Base-by-base conservation (phyloP, 2,113 vertebrate species). In the Aplodontia rufa region DNA sequence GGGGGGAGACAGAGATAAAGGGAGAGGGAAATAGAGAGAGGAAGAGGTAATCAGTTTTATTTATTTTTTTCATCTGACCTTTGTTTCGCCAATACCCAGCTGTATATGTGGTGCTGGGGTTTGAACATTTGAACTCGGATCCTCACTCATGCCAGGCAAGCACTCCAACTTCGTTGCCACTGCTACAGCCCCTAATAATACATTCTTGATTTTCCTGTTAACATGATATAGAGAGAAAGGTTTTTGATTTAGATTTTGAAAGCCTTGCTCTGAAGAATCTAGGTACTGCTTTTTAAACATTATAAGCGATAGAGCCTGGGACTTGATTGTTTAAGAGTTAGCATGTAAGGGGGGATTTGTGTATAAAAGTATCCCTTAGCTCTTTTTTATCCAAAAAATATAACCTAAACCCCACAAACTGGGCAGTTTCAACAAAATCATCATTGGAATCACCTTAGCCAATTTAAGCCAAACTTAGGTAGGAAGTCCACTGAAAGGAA, bases 251-350 rank as follows among this genome's bases (percentile, higher is more conserved):
- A 10, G 74, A 1, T 82, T 91, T 93, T 78, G 11, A 30, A 86
- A 49, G 49, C 80, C 32, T 82, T 76, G 35, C 8, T 58, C 30
- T 79, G 28, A 11, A 16, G 6, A 97, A 82, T 19, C 35, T 49
- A 53, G 8, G 0, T 22, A 72, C 24, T 8, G 0, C 49, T 96
- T 17, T 45, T 51, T 87, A 92, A 89, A 87, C 13, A 40, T 42
- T 5, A 74, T 40, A 69, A 71, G 37, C 72, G 30, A 69, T 14
- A 66, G 22, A 60, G 9, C 47, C 8, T 42, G 87, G 69, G 58
- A n/a, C 37, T 91, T 58, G 37, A 79, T 71, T 78, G 22, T 87
- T 93, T 92, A 92, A 79, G 45, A 94, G 20, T 53, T 37, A 69
- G 30, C 62, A 86, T 64, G 13, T 30, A 88, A 90, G 72, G 35